Evolutionary conservation across 2,113 vertebrate species (phyloP).

Genomic region (Callithrix jacchus): DNA sequence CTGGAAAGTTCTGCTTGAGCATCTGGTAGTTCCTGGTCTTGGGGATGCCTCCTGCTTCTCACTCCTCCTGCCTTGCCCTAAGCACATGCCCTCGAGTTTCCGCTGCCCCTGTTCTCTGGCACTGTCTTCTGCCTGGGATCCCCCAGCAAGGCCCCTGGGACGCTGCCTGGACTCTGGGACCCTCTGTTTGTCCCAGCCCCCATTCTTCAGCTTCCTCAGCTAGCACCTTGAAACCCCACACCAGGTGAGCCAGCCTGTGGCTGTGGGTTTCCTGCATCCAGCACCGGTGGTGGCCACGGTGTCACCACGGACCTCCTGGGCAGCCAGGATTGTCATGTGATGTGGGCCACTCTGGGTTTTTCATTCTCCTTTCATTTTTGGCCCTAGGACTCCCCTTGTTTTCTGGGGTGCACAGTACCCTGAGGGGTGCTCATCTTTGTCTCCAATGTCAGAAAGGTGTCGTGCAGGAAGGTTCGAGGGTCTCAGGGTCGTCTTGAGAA

Average conservation of each 20-base stretch:
- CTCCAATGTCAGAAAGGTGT: neutral
- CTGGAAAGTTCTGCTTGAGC: neutral
- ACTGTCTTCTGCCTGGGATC: neutral
- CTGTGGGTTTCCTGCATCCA: fast-evolving
- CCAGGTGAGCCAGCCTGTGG: neutral
- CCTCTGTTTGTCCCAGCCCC: neutral
- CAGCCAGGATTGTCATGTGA: neutral
- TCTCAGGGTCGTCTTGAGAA: neutral
- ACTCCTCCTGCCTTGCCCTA: no score
- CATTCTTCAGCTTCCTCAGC: neutral
- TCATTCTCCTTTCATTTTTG: no score
- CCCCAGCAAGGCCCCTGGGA: neutral
- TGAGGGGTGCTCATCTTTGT: neutral
- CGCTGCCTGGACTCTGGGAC: neutral
- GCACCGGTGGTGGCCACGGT: neutral
- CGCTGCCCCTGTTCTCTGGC: no score
- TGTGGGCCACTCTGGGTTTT: neutral
- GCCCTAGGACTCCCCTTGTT: neutral
- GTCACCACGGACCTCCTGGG: neutral
- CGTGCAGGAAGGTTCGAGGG: no score
- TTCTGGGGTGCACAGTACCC: neutral
- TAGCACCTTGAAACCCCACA: neutral
- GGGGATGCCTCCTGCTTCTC: neutral
- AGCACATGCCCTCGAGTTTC: no score
- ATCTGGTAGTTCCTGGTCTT: neutral